phyloP scores from a whole-genome alignment of 2,797 vertebrate genomes.

The Coranthus polyacanthus region DNA sequence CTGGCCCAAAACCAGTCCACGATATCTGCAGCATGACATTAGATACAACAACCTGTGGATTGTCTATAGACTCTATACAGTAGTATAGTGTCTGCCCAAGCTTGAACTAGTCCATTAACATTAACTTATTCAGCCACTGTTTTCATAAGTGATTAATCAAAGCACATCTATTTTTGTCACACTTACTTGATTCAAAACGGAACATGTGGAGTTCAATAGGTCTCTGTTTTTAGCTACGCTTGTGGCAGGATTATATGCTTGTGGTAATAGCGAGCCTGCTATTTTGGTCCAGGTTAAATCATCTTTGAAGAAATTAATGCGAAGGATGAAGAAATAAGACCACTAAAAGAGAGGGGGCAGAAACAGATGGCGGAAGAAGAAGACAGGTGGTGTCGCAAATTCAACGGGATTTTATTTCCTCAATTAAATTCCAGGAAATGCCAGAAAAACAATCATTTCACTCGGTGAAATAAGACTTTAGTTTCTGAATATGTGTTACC shows the following conservation, averaged over 20 bases:
- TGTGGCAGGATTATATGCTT: too few relatives aligned
- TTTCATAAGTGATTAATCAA: too few relatives aligned
- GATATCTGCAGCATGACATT: slow-evolving; percentile 11
- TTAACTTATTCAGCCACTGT: too few relatives aligned
- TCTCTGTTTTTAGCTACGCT: too few relatives aligned
- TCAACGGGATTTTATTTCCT: not conserved
- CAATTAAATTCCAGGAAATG: slow-evolving; percentile 4
- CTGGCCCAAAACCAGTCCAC: not conserved
- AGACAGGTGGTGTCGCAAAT: not conserved
- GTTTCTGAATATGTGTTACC: not conserved
- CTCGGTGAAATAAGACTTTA: slow-evolving; percentile 2
- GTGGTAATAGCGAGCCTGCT: too few relatives aligned
- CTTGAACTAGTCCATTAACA: too few relatives aligned
- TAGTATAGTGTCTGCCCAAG: not conserved
- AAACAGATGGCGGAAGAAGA: not conserved
- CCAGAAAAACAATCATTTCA: slow-evolving; percentile 3
- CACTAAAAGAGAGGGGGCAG: too few relatives aligned
- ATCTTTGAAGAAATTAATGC: not conserved
- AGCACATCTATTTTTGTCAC: too few relatives aligned
- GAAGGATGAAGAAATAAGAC: not conserved
- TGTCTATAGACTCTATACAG: not conserved
- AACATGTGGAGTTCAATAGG: too few relatives aligned
- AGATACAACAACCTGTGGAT: slow-evolving; percentile 4
- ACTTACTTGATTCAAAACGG: too few relatives aligned
- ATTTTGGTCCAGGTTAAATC: too few relatives aligned